Base-by-base conservation (phyloP, 2,113 vertebrate species). In the Petroica traversi region DNA sequence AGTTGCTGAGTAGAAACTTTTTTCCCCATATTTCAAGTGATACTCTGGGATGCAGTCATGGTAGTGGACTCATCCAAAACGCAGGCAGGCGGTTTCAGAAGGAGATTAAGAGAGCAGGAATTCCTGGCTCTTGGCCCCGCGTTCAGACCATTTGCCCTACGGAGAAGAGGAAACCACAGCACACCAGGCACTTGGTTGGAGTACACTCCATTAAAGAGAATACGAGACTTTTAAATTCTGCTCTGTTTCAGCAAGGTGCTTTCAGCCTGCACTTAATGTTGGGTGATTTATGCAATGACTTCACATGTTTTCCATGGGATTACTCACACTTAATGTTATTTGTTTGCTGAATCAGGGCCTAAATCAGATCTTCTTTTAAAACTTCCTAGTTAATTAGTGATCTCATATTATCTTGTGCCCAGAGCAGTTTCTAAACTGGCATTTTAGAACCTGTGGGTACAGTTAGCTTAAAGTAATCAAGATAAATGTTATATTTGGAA, bases 401-500 rank as follows among this genome's bases (percentile, higher is more conserved):
- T 73, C 84, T 96, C 79, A 20, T 81, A 74, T 74, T 82, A 64
- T 94, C 78, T 75, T 88, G 62, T 91, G 72, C 94, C 78, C 83
- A 86, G 72, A 94, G 75, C 87, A 79, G 67, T 90, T 92, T 96
- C 93, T 78, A 87, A 88, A 88, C 38, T 93, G 77, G 62, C 72
- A n/a, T 92, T 95, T 88, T 89, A 82, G 79, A 95, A 72, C 90
- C 84, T 95, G 88, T 67, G 92, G 95, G 92, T 95, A 93, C 62
- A 94, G 81, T 95, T 97, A 92, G 33, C 74, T 87, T 89, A 90
- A 79, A 81, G 69, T 88, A 96, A 94, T 93, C 74, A 95, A 96
- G 95, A 94, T 82, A 88, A 95, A 96, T 89, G 85, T 73, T 95
- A 88, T 57, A 94, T 94, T 77, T 95, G 83, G 81, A 97, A 92